Conservation (phyloP, 2,797 vertebrate species). For the Gymnothorax reevesii region DNA sequence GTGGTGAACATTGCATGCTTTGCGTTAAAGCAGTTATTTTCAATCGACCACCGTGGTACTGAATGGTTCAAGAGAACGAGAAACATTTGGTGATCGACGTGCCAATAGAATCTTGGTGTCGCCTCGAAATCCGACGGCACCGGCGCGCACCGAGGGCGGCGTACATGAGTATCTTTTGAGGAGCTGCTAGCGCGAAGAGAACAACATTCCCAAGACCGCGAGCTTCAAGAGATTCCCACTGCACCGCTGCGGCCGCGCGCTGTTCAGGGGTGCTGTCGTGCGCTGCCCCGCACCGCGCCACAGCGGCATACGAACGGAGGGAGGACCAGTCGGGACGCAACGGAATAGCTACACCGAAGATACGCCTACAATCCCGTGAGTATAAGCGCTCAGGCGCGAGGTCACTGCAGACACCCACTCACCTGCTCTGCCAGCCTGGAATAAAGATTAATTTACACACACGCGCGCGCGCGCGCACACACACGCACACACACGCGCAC, state of each 20-base stretch:
- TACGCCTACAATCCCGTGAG: not conserved
- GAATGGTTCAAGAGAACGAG: not conserved
- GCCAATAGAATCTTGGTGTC: not conserved
- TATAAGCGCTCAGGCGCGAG: not conserved
- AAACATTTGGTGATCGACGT: not conserved
- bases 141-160: slow-evolving; percentile 3
- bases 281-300: slow-evolving; percentile 14
- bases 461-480: not conserved
- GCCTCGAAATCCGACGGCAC: not conserved
- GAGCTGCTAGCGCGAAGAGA: slow-evolving; percentile 33
- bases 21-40: not conserved
- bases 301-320: slow-evolving; percentile 23
- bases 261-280: slow-evolving; percentile 29
- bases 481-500: not conserved
- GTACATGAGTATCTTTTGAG: slow-evolving; percentile 23
- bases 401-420: slow-evolving; percentile 17
- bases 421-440: not conserved
- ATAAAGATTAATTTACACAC: not conserved
- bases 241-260: slow-evolving; percentile 1
- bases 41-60: not conserved
- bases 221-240: slow-evolving; percentile 41
- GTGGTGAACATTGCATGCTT: not conserved
- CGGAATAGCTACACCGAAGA: not conserved
- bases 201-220: slow-evolving; percentile 35
- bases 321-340: slow-evolving; percentile 8